These are phyloP conservation scores for Onthophagus taurus DNA, from an alignment of 1,140 invertebrate genomes.

Conservation along the genomic window DNA sequence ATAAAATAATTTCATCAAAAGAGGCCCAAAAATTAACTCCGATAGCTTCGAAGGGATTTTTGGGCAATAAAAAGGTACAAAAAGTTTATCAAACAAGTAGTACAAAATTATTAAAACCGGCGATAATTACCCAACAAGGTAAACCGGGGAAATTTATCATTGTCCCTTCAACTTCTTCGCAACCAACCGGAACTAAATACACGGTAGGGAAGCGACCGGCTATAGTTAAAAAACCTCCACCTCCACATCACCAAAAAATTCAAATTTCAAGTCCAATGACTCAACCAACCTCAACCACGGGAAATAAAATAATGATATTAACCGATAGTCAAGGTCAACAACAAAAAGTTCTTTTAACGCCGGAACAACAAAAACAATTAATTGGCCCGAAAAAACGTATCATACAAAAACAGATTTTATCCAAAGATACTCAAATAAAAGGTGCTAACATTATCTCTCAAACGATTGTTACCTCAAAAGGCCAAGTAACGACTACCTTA, in stretches of 20 bases:
- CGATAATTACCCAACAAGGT: constrained; percentile 25
- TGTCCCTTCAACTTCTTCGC: constrained; percentile 38
- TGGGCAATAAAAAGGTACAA: constrained; percentile 7
- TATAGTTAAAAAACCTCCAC: constrained; percentile 38
- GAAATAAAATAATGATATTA: constrained; percentile 49
- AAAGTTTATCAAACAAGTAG: constrained; percentile 16
- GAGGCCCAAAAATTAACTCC: neutral
- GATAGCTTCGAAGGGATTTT: neutral
- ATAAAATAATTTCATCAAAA: constrained; percentile 8
- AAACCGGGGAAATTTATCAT: constrained; percentile 53
- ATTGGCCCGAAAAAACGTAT: constrained; percentile 32
- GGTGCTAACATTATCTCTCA: constrained; percentile 35
- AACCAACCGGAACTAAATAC: constrained; percentile 20
- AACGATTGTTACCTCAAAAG: constrained; percentile 40
- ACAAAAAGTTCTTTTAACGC: constrained; percentile 45
- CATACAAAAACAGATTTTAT: constrained; percentile 3
- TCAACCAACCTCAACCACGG: constrained; percentile 25
- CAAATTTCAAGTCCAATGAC: constrained; percentile 26
- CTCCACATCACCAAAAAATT: constrained; percentile 22
- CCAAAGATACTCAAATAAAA: constrained; percentile 30
- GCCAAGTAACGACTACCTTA: constrained; percentile 26
- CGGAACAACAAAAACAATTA: constrained; percentile 47
- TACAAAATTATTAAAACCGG: constrained; percentile 19
- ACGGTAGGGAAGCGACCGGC: constrained; percentile 26
- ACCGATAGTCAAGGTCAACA: constrained; percentile 48